Conservation (phyloP, 2,113 vertebrate species). For the Turnix velox region DNA sequence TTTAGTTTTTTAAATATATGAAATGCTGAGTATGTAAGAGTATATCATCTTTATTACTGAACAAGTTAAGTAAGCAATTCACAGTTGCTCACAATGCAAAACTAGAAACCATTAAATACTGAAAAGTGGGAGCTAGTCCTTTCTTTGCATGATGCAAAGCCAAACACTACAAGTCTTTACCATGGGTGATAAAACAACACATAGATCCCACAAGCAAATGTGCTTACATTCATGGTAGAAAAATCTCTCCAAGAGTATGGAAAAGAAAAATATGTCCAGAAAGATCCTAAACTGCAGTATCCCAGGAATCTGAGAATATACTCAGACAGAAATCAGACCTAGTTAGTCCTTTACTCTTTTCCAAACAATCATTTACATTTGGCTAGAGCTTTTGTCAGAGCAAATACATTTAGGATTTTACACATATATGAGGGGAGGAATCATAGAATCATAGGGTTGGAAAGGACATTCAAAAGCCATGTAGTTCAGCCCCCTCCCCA, state of each 20-base stretch:
- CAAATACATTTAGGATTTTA: background rate
- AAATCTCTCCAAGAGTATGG: accelerated
- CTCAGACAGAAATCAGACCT: background rate
- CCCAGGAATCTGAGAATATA: background rate
- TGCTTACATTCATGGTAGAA: background rate
- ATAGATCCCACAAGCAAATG: background rate
- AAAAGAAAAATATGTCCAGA: background rate
- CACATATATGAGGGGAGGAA: background rate
- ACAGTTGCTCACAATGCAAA: background rate
- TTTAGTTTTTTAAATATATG: background rate
- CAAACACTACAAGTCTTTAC: background rate
- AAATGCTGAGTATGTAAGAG: background rate
- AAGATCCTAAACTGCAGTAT: background rate
- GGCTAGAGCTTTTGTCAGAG: background rate
- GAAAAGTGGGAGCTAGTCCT: background rate
- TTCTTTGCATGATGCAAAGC: background rate
- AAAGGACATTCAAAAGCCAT: too few species aligned
- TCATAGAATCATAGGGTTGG: too few species aligned
- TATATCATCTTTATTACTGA: background rate
- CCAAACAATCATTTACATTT: background rate
- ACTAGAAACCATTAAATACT: background rate
- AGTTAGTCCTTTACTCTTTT: background rate
- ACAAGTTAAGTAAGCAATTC: background rate
- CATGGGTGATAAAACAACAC: background rate
- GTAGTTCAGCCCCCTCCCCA: too few species aligned